Conservation (phyloP, 1,140 invertebrate species). For the Drosophila neocordata region DNA sequence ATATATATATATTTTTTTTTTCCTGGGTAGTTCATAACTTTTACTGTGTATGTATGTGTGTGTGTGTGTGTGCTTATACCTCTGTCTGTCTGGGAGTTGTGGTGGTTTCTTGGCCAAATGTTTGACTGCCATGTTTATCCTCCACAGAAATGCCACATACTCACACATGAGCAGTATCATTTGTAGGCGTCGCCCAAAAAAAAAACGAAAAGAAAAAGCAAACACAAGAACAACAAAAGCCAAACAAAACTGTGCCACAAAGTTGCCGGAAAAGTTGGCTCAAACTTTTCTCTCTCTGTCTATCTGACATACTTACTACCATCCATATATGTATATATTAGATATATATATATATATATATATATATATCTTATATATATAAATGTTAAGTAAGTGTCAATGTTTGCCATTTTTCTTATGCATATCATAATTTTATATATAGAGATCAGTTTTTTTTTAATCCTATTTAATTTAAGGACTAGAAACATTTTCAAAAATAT, state of each 20-base stretch:
- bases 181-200: constrained; percentile 59
- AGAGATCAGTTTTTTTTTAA: no score
- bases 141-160: constrained; percentile 28
- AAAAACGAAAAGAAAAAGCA: constrained; percentile 12
- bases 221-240: constrained; percentile 26
- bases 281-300: constrained; percentile 18
- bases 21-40: constrained; percentile 59
- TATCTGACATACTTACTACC: constrained; percentile 9
- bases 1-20: no score
- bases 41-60: constrained; percentile 6
- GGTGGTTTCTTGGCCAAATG: constrained; percentile 66
- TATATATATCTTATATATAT: no score
- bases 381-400: no score
- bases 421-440: no score
- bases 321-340: neutral
- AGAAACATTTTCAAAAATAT: no score
- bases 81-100: constrained; percentile 43
- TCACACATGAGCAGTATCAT: constrained; percentile 23
- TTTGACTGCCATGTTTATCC: constrained; percentile 71
- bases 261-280: constrained; percentile 47
- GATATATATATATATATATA: no score
- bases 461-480: no score
- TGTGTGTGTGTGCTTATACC: constrained; percentile 35
- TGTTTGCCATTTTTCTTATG: no score
- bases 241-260: constrained; percentile 60